Percentiles rank a stretch among this genome's conserved stretches.
These are phyloP conservation scores for Epirrita christyi DNA, from an alignment of 2,888 invertebrate species.

Conservation along the genomic window DNA sequence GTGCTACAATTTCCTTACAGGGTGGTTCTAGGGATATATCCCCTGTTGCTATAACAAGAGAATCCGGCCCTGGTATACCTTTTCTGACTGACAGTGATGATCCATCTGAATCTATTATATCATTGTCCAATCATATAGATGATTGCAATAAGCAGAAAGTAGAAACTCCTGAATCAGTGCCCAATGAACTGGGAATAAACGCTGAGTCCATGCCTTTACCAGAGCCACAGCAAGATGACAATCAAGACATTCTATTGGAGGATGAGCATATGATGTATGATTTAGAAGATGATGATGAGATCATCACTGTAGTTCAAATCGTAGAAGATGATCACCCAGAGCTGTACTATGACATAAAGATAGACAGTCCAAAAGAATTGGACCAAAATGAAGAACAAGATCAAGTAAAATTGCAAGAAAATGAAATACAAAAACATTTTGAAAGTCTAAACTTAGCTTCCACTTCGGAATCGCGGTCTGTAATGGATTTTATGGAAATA, in stretches of 20 bases:
- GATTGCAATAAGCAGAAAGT: constrained; percentile 32
- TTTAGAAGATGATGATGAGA: constrained; percentile 75
- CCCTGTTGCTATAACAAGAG: constrained; percentile 43
- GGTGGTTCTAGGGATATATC: constrained; percentile 60
- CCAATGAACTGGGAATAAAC: constrained; percentile 34
- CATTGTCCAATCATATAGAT: constrained; percentile 23
- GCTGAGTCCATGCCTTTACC: constrained; percentile 26
- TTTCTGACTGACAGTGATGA: constrained; percentile 41
- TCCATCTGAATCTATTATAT: constrained; percentile 21
- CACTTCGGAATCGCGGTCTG: constrained; percentile 48
- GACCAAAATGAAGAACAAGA: constrained; percentile 39
- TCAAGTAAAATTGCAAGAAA: constrained; percentile 37
- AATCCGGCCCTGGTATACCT: constrained; percentile 35
- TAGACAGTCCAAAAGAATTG: constrained; percentile 63
- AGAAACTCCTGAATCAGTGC: constrained; percentile 29
- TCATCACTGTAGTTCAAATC: constrained; percentile 80
- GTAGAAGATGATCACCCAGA: constrained; percentile 78
- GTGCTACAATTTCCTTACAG: constrained; percentile 45
- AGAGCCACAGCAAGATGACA: constrained; percentile 37
- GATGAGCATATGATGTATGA: constrained; percentile 61
- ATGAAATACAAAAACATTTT: constrained; percentile 72
- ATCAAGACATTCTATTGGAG: constrained; percentile 57
- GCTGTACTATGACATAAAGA: constrained; percentile 71
- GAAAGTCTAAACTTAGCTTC: constrained; percentile 64
- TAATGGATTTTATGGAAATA: constrained; percentile 61